Evolutionary conservation across 2,888 invertebrate species (phyloP), one percentile per base, ranked within the genome.

Genomic region (Abrostola tripartita): DNA sequence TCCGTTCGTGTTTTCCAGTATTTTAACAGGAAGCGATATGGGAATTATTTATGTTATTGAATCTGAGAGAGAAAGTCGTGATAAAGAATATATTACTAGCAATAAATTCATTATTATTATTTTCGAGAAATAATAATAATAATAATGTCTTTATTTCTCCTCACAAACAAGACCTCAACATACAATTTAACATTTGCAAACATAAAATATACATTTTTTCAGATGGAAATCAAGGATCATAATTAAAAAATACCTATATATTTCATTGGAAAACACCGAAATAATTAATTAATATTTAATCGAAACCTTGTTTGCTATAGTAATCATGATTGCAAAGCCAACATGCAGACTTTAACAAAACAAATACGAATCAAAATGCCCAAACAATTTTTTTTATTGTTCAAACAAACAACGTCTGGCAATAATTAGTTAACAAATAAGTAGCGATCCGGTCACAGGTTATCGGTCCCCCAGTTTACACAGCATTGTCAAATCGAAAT

Each of bases 401-500:
- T 57, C 55, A 71, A 72, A 65, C 68, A 69, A 67, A 67, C 69
- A 70, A 76, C 70, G 73, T 78, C 64, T 64, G 66, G 54, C 68
- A 83, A 86, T 85, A 85, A 86, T 80, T 82, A 79, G 61, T 65
- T 61, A 78, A 81, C 78, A 82, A 84, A 87, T 82, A 85, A 84
- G 79, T 82, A 79, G 76, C 67, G 67, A 81, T 65, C 62, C 56
- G 76, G 85, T 82, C 82, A 79, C 81, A 85, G 90, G 91, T 89
- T 92, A 92, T 91, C 91, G 78, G 73, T 58, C 82, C 84, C 79
- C 77, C 68, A 70, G 87, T 88, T 88, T 85, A 84, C 85, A 84
- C 84, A 85, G 86, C 79, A 84, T 85, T 88, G 88, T 88, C 83
- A 81, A 62, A 70, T 80, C 76, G 81, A 89, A 92, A 92, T 91